Evolutionary conservation across 2,797 vertebrate genomes (phyloP).

Genomic region (Arctocebus calabarensis): DNA sequence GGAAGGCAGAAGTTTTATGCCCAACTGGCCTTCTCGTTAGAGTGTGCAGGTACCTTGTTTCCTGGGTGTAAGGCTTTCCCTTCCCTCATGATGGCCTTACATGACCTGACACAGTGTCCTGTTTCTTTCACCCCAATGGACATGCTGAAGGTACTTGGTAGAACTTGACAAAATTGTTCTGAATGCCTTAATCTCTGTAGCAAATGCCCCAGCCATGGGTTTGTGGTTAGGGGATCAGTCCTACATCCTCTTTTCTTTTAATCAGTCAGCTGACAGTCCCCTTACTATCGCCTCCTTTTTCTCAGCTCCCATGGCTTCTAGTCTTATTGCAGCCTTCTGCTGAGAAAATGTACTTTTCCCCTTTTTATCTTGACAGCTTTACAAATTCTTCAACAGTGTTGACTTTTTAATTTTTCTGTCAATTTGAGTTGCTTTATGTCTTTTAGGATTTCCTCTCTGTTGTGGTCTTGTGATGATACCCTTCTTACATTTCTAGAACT

Average conservation of each 20-base stretch:
- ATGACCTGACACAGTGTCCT: neutral
- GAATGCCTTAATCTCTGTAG: neutral
- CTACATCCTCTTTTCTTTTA: neutral
- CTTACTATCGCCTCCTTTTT: neutral
- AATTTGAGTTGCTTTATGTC: conserved; percentile 41
- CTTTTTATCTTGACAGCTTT: neutral
- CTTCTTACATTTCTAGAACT: neutral
- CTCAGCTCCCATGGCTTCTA: conserved; percentile 11
- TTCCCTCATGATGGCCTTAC: neutral
- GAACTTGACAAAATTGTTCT: neutral
- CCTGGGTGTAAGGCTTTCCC: neutral
- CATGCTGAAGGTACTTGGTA: neutral
- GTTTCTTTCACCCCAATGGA: neutral
- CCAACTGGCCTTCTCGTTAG: neutral
- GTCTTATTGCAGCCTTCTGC: conserved; percentile 44
- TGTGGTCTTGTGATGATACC: neutral
- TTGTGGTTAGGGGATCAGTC: neutral
- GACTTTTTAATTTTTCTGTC: neutral
- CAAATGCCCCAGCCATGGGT: neutral
- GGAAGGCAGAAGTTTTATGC: neutral
- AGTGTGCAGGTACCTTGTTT: neutral
- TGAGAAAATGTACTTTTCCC: neutral
- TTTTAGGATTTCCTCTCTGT: conserved; percentile 26
- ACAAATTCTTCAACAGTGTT: neutral
- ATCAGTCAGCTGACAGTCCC: neutral